Evolutionary conservation across 2,888 invertebrate species (phyloP).

Genomic region (Neoitamus cyanurus): DNA sequence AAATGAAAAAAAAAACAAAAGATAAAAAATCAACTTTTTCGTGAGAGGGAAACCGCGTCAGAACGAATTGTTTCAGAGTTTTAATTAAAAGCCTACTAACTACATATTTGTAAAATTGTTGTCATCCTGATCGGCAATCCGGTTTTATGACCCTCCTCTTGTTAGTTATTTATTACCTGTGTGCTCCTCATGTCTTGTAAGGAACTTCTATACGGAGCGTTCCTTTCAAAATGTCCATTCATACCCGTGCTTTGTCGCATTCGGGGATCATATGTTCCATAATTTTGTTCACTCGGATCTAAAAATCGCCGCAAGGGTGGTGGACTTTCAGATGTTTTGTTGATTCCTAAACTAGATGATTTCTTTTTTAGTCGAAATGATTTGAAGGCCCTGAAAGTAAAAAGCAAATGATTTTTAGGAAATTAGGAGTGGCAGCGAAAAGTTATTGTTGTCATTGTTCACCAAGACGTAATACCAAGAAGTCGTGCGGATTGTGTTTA

Average conservation of each 20-base stretch:
- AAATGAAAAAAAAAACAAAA: too few species aligned
- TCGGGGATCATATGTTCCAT: slow-evolving; percentile 57
- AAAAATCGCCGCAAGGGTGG: slow-evolving; percentile 59
- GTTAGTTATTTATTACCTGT: slow-evolving; percentile 55
- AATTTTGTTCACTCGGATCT: slow-evolving; percentile 54
- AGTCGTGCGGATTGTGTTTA: too few species aligned
- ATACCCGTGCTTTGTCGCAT: slow-evolving; percentile 56
- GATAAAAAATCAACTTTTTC: too few species aligned
- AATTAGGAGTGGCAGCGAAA: too few species aligned
- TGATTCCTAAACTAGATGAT: slow-evolving; percentile 65
- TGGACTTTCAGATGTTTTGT: slow-evolving; percentile 66
- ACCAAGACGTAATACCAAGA: too few species aligned
- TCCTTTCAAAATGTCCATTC: slow-evolving; percentile 57
- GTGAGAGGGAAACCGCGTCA: too few species aligned
- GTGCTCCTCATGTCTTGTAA: slow-evolving; percentile 60
- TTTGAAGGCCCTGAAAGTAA: slow-evolving; percentile 60
- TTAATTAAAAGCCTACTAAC: too few species aligned
- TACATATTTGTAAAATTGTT: too few species aligned
- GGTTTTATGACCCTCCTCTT: too few species aligned
- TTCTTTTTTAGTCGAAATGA: slow-evolving; percentile 64
- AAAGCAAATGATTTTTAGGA: neutral
- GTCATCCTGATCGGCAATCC: too few species aligned
- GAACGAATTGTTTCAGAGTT: too few species aligned
- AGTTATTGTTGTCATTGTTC: too few species aligned
- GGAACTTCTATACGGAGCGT: slow-evolving; percentile 60